Percentiles rank a stretch among this genome's conserved stretches.
Evolutionary conservation across 2,888 invertebrate genomes (phyloP).

Genomic region (Pantelozetes paolii): DNA sequence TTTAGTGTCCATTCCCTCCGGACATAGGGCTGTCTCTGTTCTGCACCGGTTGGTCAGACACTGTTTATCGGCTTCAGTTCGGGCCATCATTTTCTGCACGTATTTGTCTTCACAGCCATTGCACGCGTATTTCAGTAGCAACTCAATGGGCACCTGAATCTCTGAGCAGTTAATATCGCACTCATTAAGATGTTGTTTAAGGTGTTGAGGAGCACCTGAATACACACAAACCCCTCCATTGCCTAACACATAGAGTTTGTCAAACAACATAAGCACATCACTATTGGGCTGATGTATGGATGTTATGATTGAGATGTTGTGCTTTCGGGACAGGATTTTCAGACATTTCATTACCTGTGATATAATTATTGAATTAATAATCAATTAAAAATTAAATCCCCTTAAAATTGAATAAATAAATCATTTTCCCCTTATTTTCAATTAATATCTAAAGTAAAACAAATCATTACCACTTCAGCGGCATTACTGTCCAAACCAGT

Average conservation of each 20-base stretch:
- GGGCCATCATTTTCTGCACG: slow-evolving; percentile 13
- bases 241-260: slow-evolving; percentile 28
- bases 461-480: slow-evolving; percentile 23
- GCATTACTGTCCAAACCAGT: slow-evolving; percentile 33
- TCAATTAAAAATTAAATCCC: too few relatives aligned
- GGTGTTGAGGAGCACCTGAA: neutral
- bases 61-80: neutral
- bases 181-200: neutral
- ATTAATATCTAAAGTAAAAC: too few relatives aligned
- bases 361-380: neutral
- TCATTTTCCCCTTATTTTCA: too few relatives aligned
- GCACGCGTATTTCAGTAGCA: slow-evolving; percentile 36
- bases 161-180: neutral
- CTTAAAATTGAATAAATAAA: too few relatives aligned
- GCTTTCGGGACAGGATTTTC: slow-evolving; percentile 15
- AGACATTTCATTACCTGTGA: slow-evolving; percentile 30
- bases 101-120: neutral
- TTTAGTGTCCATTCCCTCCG: slow-evolving; percentile 25
- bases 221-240: slow-evolving; percentile 29
- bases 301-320: slow-evolving; percentile 33
- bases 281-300: slow-evolving; percentile 30
- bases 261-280: slow-evolving; percentile 27
- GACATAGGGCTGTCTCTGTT: neutral
- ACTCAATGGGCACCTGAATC: slow-evolving; percentile 32
- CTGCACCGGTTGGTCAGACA: neutral